phyloP scores from a whole-genome alignment of 92 coral and sea anemone species.

The Epizoanthus rinbou region DNA sequence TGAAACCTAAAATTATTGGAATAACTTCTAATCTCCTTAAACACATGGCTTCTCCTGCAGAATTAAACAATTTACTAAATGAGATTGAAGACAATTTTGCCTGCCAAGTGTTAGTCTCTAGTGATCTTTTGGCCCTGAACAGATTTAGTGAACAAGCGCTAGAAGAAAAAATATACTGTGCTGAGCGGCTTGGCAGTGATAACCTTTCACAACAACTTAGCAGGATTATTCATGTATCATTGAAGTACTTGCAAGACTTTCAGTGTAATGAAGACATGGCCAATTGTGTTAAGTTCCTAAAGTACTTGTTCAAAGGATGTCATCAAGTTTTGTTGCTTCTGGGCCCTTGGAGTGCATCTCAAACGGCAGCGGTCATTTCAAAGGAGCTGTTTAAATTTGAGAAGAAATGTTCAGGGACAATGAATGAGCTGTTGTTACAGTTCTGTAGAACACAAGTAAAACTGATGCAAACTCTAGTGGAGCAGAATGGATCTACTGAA shows the following conservation, averaged over 20 bases:
- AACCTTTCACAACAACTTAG: conserved; percentile 20
- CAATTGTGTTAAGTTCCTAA: conserved; percentile 41
- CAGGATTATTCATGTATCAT: conserved; percentile 35
- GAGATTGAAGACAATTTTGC: conserved; percentile 53
- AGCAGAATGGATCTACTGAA: conserved; percentile 14
- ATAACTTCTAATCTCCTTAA: conserved; percentile 53
- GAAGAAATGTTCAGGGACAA: conserved; percentile 45
- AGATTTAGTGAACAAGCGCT: conserved; percentile 68
- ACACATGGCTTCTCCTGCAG: conserved; percentile 36
- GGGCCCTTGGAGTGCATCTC: conserved; percentile 61
- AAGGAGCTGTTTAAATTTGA: conserved; percentile 63
- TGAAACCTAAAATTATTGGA: conserved; percentile 65
- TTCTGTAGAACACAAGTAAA: conserved; percentile 59
- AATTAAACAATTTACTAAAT: conserved; percentile 49
- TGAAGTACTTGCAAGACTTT: conserved; percentile 49
- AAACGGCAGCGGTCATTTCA: conserved; percentile 23
- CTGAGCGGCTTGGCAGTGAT: conserved; percentile 25
- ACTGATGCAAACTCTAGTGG: conserved; percentile 10
- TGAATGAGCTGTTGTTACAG: conserved; percentile 34
- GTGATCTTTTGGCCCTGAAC: conserved; percentile 84
- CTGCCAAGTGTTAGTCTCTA: conserved; percentile 64
- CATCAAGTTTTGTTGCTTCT: conserved; percentile 56
- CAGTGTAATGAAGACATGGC: neutral
- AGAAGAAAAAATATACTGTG: conserved; percentile 48
- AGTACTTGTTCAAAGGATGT: conserved; percentile 50